Conservation (phyloP, 2,888 invertebrate species). For the Cactoblastis cactorum region DNA sequence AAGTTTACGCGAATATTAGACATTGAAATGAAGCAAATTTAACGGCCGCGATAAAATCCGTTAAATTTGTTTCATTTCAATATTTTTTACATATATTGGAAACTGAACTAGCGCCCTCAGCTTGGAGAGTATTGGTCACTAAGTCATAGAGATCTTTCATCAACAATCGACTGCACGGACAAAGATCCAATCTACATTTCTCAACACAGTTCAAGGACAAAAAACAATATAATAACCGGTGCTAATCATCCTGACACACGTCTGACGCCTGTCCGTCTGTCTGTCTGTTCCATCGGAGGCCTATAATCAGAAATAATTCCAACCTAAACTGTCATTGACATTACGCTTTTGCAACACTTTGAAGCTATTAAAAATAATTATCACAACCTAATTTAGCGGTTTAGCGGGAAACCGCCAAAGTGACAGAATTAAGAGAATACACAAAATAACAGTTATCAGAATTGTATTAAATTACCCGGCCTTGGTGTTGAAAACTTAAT, state of each 20-base stretch:
- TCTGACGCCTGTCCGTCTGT: constrained; percentile 29
- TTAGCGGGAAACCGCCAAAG: constrained; percentile 34
- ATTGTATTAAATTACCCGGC: constrained; percentile 41
- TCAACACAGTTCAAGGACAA: constrained; percentile 38
- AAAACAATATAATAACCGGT: constrained; percentile 25
- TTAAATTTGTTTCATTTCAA: too few relatives aligned
- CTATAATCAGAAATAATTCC: constrained; percentile 10
- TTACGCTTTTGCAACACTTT: constrained; percentile 3
- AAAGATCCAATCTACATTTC: not conserved
- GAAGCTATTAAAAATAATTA: constrained; percentile 13
- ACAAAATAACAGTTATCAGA: constrained; percentile 38
- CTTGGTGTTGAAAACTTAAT: constrained; percentile 34
- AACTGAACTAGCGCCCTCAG: too few relatives aligned
- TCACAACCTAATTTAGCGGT: constrained; percentile 27
- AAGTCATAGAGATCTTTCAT: not conserved
- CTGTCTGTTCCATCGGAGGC: constrained; percentile 21
- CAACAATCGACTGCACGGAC: not conserved
- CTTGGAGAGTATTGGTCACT: too few relatives aligned
- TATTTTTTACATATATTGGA: too few relatives aligned
- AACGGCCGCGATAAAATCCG: too few relatives aligned
- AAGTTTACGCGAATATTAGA: too few relatives aligned
- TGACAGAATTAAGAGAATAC: constrained; percentile 30
- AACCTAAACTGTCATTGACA: not conserved
- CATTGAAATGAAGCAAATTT: too few relatives aligned
- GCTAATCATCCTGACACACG: constrained; percentile 29